Conservation (phyloP, 2,888 invertebrate species). For the Helicoverpa assulta region DNA sequence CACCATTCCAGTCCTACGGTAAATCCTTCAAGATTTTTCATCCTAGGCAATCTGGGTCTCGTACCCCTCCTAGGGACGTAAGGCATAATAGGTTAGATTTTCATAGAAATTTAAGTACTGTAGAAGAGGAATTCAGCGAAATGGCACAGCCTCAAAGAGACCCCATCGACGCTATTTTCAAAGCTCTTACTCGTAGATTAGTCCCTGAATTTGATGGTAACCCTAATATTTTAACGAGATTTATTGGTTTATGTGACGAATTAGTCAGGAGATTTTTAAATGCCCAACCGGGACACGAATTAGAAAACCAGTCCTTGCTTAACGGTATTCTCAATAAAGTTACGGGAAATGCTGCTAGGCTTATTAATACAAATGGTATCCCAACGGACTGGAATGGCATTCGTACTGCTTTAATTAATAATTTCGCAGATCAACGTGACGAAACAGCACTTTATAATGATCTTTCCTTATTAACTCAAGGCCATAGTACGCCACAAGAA, state of each 20-base stretch:
- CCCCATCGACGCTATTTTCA: slow-evolving; percentile 8
- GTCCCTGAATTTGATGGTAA: slow-evolving; percentile 23
- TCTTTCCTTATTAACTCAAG: slow-evolving; percentile 50
- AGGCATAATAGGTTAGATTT: no score
- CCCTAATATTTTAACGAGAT: slow-evolving; percentile 17
- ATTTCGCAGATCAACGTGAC: slow-evolving; percentile 58
- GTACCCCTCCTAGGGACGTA: no score
- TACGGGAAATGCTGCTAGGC: slow-evolving; percentile 52
- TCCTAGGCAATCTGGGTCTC: slow-evolving; percentile 9
- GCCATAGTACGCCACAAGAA: slow-evolving; percentile 47
- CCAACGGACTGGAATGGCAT: slow-evolving; percentile 56
- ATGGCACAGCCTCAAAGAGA: no score
- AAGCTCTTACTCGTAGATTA: slow-evolving; percentile 21
- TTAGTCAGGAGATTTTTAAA: not conserved
- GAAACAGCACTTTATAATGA: slow-evolving; percentile 58
- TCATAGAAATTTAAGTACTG: not conserved
- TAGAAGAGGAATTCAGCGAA: no score
- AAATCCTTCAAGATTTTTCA: slow-evolving; percentile 17
- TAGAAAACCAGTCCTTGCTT: slow-evolving; percentile 25
- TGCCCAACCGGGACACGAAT: not conserved
- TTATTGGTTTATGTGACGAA: slow-evolving; percentile 23
- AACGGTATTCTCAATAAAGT: slow-evolving; percentile 57
- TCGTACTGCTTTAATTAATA: slow-evolving; percentile 54
- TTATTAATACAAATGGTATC: slow-evolving; percentile 61
- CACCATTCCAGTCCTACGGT: not conserved